Evolutionary conservation across 2,797 vertebrate genomes (phyloP).

Genomic region (Bovichtus diacanthus): DNA sequence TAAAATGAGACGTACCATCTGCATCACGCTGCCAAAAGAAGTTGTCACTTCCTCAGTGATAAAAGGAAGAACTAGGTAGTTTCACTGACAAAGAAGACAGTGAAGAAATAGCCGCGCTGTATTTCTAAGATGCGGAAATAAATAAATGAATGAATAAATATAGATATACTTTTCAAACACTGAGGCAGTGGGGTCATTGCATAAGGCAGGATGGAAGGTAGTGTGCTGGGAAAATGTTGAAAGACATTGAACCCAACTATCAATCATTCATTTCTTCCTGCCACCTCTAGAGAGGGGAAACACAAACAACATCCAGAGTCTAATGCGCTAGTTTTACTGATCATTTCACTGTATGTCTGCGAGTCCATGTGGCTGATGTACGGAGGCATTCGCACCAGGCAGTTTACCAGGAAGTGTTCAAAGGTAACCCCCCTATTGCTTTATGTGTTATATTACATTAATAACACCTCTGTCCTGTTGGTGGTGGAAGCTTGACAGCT

Average conservation of each 20-base stretch:
- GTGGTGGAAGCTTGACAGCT: conserved; percentile 66
- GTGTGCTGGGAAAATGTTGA: conserved; percentile 35
- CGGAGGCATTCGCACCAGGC: conserved; percentile 51
- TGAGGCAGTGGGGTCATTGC: conserved; percentile 50
- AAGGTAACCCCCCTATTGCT: conserved; percentile 55
- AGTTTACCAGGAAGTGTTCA: conserved; percentile 48
- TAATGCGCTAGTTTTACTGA: conserved; percentile 30
- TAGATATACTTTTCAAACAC: conserved; percentile 66
- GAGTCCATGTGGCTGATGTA: conserved; percentile 28
- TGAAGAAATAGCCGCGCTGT: conserved; percentile 42
- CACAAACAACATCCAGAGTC: conserved; percentile 36
- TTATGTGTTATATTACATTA: conserved; percentile 82
- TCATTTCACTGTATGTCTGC: conserved; percentile 19
- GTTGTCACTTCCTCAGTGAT: conserved; percentile 73
- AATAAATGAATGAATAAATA: conserved; percentile 75
- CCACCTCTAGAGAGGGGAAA: conserved; percentile 26
- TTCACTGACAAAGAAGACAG: conserved; percentile 56
- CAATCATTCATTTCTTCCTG: conserved; percentile 61
- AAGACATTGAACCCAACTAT: conserved; percentile 46
- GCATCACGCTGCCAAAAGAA: conserved; percentile 68
- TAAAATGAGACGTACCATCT: conserved; percentile 70
- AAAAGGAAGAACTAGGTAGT: conserved; percentile 63
- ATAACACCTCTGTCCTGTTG: conserved; percentile 77
- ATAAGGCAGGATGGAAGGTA: conserved; percentile 19
- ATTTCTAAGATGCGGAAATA: conserved; percentile 59